A percentile compares a stretch with the other conserved stretches of the same genome.
These are phyloP conservation scores for Pygathrix nemaeus DNA, from an alignment of 2,113 vertebrate genomes.

Conservation along the genomic window DNA sequence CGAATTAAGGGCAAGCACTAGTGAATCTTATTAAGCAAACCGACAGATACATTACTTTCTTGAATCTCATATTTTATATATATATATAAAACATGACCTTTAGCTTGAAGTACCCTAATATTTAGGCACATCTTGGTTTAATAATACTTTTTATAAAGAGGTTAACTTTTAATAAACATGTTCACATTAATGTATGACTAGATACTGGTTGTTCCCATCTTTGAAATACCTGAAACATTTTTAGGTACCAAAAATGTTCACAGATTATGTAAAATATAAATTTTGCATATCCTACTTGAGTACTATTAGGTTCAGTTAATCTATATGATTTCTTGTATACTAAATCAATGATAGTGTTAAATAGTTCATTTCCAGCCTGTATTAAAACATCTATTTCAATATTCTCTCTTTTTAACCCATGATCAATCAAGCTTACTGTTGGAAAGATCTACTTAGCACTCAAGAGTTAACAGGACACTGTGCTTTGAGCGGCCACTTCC, in stretches of 20 bases:
- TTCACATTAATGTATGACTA: slow-evolving; percentile 53
- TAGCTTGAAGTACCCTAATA: slow-evolving; percentile 77
- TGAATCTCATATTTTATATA: slow-evolving; percentile 54
- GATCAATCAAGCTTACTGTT: background rate
- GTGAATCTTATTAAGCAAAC: slow-evolving; percentile 67
- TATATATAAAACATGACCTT: slow-evolving; percentile 36
- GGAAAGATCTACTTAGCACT: background rate
- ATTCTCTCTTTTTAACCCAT: background rate
- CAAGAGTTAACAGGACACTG: background rate
- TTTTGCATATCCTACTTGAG: background rate
- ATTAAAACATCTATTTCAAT: background rate
- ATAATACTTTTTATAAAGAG: slow-evolving; percentile 69
- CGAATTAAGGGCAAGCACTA: slow-evolving; percentile 77
- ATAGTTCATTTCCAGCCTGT: slow-evolving; percentile 40
- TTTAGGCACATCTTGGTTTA: slow-evolving; percentile 81
- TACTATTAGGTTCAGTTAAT: background rate
- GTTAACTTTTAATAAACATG: slow-evolving; percentile 56
- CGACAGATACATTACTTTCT: slow-evolving; percentile 61
- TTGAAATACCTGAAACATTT: slow-evolving; percentile 24
- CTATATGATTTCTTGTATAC: background rate
- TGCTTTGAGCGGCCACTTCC: background rate
- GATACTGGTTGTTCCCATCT: slow-evolving; percentile 14
- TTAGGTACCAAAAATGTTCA: slow-evolving; percentile 13
- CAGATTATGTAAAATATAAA: background rate
- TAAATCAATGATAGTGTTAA: background rate